Conservation (phyloP, 64 coral and sea anemone species). For the Stichodactyla mertensii region DNA sequence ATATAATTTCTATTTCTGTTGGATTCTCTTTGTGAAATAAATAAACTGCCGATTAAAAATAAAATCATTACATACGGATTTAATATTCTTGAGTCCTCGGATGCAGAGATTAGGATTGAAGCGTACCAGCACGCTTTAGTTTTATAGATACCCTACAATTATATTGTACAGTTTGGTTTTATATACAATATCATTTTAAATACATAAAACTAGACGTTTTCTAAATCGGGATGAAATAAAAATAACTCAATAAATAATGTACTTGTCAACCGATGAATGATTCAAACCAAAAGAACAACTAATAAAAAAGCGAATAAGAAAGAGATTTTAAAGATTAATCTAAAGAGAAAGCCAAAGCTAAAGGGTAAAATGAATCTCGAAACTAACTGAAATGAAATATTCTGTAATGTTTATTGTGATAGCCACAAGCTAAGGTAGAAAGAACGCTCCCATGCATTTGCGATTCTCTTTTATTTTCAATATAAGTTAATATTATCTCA, state of each 20-base stretch:
- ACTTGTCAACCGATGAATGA: not conserved
- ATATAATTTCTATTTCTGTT: not conserved
- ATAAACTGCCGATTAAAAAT: not conserved
- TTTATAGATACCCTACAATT: not conserved
- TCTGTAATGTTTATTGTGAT: not conserved
- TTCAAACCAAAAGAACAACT: not conserved
- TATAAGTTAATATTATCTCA: slow-evolving; percentile 12
- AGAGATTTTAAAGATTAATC: not conserved
- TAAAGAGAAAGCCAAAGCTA: not conserved
- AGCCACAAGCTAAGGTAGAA: not conserved
- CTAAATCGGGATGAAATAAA: not conserved
- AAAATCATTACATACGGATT: not conserved
- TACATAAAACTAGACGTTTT: not conserved
- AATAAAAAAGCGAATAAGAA: not conserved
- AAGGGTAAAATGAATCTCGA: not conserved
- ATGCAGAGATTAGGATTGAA: not conserved
- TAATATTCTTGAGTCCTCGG: not conserved
- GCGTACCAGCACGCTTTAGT: not conserved
- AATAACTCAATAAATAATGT: not conserved
- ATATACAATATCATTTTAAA: not conserved
- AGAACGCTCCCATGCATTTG: not conserved
- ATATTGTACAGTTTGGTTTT: not conserved
- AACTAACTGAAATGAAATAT: not conserved
- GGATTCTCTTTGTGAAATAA: not conserved
- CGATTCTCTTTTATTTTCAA: not conserved